A percentile compares a stretch with the other conserved stretches of the same genome.
Evolutionary conservation across 2,888 invertebrate genomes (phyloP).

Genomic region (Nephrocerus scutellatus): DNA sequence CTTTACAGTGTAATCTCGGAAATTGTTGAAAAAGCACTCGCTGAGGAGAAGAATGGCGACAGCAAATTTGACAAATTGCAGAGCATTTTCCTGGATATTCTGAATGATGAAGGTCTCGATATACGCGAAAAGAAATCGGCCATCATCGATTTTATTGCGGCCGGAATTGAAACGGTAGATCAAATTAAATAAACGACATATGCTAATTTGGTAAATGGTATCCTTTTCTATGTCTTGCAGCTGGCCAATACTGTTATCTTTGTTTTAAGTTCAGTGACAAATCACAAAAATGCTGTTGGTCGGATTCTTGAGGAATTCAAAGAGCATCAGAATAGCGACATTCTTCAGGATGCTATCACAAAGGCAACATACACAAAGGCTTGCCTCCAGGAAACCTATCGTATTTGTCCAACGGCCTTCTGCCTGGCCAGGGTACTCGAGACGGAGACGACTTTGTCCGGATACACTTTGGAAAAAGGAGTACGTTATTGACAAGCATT

Average conservation of each 20-base stretch:
- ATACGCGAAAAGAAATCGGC: constrained; percentile 76
- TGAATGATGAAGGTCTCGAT: constrained; percentile 65
- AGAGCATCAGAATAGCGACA: constrained; percentile 51
- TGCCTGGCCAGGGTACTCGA: constrained; percentile 72
- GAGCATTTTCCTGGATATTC: constrained; percentile 68
- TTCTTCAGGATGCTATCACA: constrained; percentile 55
- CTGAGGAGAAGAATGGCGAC: constrained; percentile 45
- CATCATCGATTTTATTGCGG: constrained; percentile 78
- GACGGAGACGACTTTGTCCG: constrained; percentile 61
- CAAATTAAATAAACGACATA: not conserved
- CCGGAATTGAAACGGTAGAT: constrained; percentile 74
- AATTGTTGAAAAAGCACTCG: constrained; percentile 63
- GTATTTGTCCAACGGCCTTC: constrained; percentile 63
- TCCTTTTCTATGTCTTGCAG: constrained; percentile 47
- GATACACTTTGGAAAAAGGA: constrained; percentile 63
- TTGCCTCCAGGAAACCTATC: constrained; percentile 68
- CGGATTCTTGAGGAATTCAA: constrained; percentile 60
- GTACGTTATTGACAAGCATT: constrained; percentile 49
- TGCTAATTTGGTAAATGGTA: not conserved
- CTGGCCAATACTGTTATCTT: constrained; percentile 75
- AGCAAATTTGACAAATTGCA: constrained; percentile 55
- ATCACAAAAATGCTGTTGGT: constrained; percentile 59
- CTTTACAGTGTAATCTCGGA: constrained; percentile 65
- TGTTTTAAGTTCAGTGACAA: constrained; percentile 65
- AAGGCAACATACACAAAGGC: constrained; percentile 70